phyloP scores from a whole-genome alignment of 2,113 vertebrate genomes.

The Gracilinanus agilis region DNA sequence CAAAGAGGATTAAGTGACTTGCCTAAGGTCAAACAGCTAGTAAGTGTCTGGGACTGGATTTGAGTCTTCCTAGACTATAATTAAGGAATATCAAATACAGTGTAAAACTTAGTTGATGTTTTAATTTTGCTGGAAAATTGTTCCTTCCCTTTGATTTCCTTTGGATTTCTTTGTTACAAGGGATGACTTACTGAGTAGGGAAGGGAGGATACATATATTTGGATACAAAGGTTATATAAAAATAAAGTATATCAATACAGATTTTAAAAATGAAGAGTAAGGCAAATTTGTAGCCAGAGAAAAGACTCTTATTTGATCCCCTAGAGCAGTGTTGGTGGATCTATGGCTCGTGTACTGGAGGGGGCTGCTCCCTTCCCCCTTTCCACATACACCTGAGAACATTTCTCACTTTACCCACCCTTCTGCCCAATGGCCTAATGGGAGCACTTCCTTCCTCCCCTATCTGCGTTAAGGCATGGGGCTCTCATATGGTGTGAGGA shows the following conservation, averaged over 20 bases:
- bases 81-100: not conserved
- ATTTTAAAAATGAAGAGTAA: not conserved
- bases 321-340: no score
- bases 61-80: not conserved
- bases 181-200: not conserved
- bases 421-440: no score
- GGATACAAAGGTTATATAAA: not conserved
- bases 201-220: not conserved
- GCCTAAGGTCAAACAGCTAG: no score
- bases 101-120: not conserved
- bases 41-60: no score
- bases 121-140: not conserved
- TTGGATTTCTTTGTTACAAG: not conserved
- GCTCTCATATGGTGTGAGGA: no score
- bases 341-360: no score
- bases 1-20: no score
- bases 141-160: not conserved
- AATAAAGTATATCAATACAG: not conserved
- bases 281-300: not conserved
- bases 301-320: not conserved
- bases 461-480: no score
- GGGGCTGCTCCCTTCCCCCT: no score
- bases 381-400: no score
- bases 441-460: no score
- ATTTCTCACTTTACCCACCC: no score